Percentiles rank a stretch among this genome's conserved stretches.
These are phyloP conservation scores for Mesochorus sp. DNA, from an alignment of 2,888 invertebrate species.

Conservation along the genomic window DNA sequence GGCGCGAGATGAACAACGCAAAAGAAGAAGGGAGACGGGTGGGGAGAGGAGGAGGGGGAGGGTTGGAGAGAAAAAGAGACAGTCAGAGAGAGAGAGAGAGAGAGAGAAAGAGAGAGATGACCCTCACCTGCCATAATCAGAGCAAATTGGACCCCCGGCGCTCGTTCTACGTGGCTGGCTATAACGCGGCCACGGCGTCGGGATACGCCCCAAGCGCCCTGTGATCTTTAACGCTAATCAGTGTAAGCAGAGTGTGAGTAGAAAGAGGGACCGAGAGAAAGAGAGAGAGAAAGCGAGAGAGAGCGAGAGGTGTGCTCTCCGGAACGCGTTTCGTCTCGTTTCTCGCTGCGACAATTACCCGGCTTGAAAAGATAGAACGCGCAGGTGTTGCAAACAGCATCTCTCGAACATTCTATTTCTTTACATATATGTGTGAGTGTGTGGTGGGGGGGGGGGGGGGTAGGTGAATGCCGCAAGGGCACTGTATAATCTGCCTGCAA, in stretches of 20 bases:
- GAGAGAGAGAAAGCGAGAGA: slow-evolving; percentile 2
- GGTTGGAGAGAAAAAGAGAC: not conserved
- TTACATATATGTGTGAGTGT: too few relatives aligned
- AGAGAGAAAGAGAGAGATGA: slow-evolving; percentile 30
- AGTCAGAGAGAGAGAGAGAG: not conserved
- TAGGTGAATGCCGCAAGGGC: slow-evolving; percentile 8
- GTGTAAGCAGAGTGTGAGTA: slow-evolving; percentile 54
- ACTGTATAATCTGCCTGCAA: slow-evolving; percentile 1
- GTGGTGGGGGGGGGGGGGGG: too few relatives aligned
- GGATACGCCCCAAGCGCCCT: slow-evolving; percentile 68
- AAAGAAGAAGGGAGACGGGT: not conserved
- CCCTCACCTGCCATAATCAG: slow-evolving; percentile 71
- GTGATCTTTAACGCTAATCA: slow-evolving; percentile 74
- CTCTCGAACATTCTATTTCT: too few relatives aligned
- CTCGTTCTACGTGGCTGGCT: slow-evolving; percentile 54
- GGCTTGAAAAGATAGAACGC: slow-evolving; percentile 52
- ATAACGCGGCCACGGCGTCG: slow-evolving; percentile 52
- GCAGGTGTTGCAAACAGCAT: slow-evolving; percentile 61
- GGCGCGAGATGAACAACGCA: not conserved
- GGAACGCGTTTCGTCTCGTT: slow-evolving; percentile 27
- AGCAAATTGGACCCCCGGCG: slow-evolving; percentile 68
- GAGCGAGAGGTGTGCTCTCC: not conserved
- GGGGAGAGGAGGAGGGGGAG: not conserved
- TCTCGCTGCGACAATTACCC: slow-evolving; percentile 68
- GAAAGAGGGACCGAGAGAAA: not conserved